Percentiles rank a stretch among this genome's conserved stretches.
phyloP scores from a whole-genome alignment of 1,140 invertebrate genomes.

The Leptinotarsa undecemlineata region DNA sequence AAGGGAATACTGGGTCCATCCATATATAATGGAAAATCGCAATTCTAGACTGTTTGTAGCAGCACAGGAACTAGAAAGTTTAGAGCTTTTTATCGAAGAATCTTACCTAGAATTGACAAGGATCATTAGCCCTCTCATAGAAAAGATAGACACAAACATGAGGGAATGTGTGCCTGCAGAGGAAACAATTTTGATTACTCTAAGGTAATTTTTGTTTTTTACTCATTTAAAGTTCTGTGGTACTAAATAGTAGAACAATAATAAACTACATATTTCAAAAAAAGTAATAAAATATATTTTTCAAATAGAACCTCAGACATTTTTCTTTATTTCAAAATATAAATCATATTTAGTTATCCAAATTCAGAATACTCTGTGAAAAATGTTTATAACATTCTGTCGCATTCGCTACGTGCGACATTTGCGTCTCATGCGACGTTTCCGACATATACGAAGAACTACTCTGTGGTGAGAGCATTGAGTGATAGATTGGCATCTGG shows the following conservation, averaged over 20 bases:
- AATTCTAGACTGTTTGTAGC: constrained; percentile 21
- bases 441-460: constrained; percentile 1
- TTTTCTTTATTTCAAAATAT: too few relatives aligned
- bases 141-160: constrained; percentile 31
- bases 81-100: constrained; percentile 19
- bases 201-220: too few relatives aligned
- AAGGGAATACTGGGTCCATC: constrained; percentile 12
- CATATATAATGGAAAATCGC: constrained; percentile 11
- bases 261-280: too few relatives aligned
- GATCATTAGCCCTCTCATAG: constrained; percentile 25
- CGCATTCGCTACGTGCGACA: background rate
- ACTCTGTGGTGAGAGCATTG: constrained; percentile 14
- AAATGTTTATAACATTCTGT: background rate
- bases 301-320: too few relatives aligned
- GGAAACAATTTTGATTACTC: too few relatives aligned
- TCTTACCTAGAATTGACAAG: constrained; percentile 28
- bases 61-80: constrained; percentile 18
- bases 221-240: background rate
- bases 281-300: too few relatives aligned
- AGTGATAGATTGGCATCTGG: background rate
- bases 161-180: constrained; percentile 13
- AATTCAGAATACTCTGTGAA: background rate
- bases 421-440: background rate
- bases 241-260: too few relatives aligned
- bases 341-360: too few relatives aligned